Evolutionary conservation across 2,797 vertebrate species (phyloP), one percentile per base, ranked within the genome.

Genomic region (Siniperca obscura): DNA sequence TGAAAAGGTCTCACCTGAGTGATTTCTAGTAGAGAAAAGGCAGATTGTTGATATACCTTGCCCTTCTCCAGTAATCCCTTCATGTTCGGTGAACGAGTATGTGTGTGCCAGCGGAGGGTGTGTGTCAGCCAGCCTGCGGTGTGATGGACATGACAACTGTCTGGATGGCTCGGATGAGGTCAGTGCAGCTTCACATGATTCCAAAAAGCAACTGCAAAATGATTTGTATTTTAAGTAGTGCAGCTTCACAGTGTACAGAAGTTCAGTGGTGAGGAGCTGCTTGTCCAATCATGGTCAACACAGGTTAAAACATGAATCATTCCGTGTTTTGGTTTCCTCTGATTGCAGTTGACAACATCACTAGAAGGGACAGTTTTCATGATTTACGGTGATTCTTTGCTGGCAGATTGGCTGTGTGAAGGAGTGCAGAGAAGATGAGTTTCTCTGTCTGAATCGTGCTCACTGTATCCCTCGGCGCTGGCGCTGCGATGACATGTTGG

Each of bases 91-190:
- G 86, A 98, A 95, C 71, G 98, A 99, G 93, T 99, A 99, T 6
- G 95, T 97, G 77, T 99, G 98, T 85, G 94, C 96, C 80, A 97
- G 95, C 6, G 97, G 98, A 76, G 97, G 98, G 25, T 99, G 98
- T 76, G 94, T 99, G 86, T 96, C 97, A 0, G 98, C 98, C 6
- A 97, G 96, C 87, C 91, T 98, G 89, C 96, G 96, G 72, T 99
- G 98, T 85, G 97, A 99, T 56, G 98, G 97, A 89, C 96, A 98
- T 38, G 93, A 97, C 87, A 97, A 99, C 95, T 99, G 98, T 86
- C 93, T 97, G 71, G 98, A 99, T 65, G 98, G 97, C 82, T 99
- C 98, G 55, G 98, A 99, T 91, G 98, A 99, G 97, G 98, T 99
- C 95, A 94, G 93, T 89, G 38, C 57, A 60, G 61, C 80, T 67